Evolutionary conservation across 1,140 invertebrate genomes (phyloP).

Genomic region (Neodiprion pinetum): DNA sequence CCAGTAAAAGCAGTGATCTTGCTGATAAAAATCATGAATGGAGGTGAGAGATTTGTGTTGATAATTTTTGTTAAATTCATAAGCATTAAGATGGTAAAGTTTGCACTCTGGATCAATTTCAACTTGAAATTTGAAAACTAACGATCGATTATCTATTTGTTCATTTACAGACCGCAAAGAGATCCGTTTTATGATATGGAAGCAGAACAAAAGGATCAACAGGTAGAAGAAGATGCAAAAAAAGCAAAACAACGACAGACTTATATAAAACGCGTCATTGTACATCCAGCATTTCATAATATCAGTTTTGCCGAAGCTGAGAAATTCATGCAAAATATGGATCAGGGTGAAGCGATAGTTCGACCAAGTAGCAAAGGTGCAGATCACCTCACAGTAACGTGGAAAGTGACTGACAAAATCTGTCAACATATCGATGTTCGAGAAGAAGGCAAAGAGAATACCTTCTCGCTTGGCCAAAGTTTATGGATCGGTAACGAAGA

Average conservation of each 20-base stretch:
- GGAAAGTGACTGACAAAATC: constrained; percentile 95
- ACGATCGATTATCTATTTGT: constrained; percentile 13
- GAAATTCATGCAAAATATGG: constrained; percentile 88
- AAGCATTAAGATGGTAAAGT: not conserved
- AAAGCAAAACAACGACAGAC: constrained; percentile 81
- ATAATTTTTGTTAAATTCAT: constrained; percentile 33
- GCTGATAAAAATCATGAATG: constrained; percentile 90
- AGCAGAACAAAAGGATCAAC: constrained; percentile 79
- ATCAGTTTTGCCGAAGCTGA: constrained; percentile 93
- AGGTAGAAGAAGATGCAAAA: constrained; percentile 82
- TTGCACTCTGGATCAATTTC: not conserved
- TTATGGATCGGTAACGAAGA: constrained; percentile 89
- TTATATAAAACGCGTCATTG: constrained; percentile 95
- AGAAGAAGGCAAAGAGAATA: constrained; percentile 97
- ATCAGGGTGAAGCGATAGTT: constrained; percentile 96
- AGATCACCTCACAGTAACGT: constrained; percentile 96
- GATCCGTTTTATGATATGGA: constrained; percentile 95
- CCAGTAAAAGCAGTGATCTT: constrained; percentile 92
- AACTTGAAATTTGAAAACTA: constrained; percentile 6
- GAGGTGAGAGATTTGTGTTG: constrained; percentile 63
- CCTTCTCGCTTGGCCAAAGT: constrained; percentile 88
- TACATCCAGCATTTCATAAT: constrained; percentile 97
- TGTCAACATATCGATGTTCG: constrained; percentile 95
- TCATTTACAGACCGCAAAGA: constrained; percentile 72
- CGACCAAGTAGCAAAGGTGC: constrained; percentile 95